A percentile compares a stretch with the other conserved stretches of the same genome.
These are phyloP conservation scores for Brachystomella parvula DNA, from an alignment of 1,140 invertebrate genomes.

Conservation along the genomic window DNA sequence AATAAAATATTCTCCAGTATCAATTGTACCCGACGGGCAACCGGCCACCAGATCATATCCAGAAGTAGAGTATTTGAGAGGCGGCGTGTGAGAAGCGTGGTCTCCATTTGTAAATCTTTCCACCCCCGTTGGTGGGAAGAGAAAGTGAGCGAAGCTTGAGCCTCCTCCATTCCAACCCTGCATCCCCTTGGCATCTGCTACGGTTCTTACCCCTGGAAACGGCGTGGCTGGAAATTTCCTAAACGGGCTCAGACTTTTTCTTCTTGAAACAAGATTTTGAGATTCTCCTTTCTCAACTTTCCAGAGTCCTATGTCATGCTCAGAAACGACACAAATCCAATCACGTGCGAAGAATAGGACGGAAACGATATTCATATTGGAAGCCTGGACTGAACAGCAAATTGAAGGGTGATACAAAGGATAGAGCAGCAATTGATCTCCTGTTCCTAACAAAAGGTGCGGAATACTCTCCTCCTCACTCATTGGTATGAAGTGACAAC, in stretches of 20 bases:
- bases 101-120: background rate
- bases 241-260: constrained; percentile 21
- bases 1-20: constrained; percentile 16
- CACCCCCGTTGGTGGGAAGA: background rate
- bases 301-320: constrained; percentile 34
- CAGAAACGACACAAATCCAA: constrained; percentile 26
- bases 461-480: background rate
- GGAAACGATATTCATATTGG: constrained; percentile 25
- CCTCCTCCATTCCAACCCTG: background rate
- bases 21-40: constrained; percentile 8
- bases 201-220: constrained; percentile 1
- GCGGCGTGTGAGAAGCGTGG: background rate
- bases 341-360: constrained; percentile 16
- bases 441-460: constrained; percentile 20
- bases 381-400: constrained; percentile 16
- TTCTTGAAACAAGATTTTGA: constrained; percentile 4
- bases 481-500: constrained; percentile 16
- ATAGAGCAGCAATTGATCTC: constrained; percentile 25
- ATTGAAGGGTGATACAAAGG: constrained; percentile 18
- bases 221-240: constrained; percentile 7
- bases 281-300: constrained; percentile 19
- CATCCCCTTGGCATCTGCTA: background rate
- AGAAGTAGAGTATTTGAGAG: background rate
- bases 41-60: background rate
- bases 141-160: background rate